Conservation (phyloP, 2,888 invertebrate genomes). For the Philopedon plagiatum region DNA sequence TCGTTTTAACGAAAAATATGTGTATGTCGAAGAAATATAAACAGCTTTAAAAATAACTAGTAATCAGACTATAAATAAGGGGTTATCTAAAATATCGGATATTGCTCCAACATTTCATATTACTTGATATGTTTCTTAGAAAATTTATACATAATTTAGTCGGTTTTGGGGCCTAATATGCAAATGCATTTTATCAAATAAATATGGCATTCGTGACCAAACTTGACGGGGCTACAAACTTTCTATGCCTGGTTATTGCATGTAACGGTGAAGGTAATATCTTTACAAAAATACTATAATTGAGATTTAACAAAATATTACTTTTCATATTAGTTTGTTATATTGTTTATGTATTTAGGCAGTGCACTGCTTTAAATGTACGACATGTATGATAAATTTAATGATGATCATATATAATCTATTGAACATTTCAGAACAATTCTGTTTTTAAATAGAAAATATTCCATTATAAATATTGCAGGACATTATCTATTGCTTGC, state of each 20-base stretch:
- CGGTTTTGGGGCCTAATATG: constrained; percentile 16
- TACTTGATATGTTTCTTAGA: constrained; percentile 2
- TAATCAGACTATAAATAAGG: background rate
- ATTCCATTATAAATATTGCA: no score
- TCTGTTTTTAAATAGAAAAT: no score
- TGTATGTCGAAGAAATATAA: no score
- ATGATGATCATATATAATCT: no score
- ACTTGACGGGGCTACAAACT: constrained; percentile 6
- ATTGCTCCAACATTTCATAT: background rate
- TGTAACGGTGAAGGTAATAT: constrained; percentile 8
- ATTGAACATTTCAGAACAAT: no score
- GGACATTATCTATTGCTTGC: no score
- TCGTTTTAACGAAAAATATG: no score
- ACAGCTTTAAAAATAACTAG: background rate
- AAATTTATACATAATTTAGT: constrained; percentile 19
- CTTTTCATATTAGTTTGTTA: no score
- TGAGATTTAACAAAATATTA: background rate
- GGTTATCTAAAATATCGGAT: background rate
- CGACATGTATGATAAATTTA: no score
- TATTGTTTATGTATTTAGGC: no score
- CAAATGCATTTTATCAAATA: constrained; percentile 31
- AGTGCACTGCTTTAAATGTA: no score
- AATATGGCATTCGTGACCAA: constrained; percentile 29
- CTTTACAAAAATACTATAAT: constrained; percentile 2
- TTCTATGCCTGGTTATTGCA: constrained; percentile 5